Base-by-base conservation (phyloP, 2,888 invertebrate species). In the Deilephila elpenor region DNA sequence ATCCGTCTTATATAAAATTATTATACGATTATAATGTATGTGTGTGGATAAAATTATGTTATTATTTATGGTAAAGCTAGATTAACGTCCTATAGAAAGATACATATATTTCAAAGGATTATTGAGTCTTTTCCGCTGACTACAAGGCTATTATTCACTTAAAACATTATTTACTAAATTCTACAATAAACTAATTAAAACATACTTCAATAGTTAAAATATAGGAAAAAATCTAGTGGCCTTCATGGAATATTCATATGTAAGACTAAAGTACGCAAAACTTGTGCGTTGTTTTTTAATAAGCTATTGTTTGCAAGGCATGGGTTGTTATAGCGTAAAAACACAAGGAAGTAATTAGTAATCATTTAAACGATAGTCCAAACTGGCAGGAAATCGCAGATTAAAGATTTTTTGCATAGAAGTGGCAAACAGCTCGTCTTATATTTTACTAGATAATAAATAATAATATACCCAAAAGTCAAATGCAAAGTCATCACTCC, bases 291-390 rank as follows among this genome's bases (percentile, higher is more conserved):
- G 83, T 88, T 84, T 83, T 84, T 79, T 84, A 86, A 84, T 84
- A 84, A 85, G 83, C 86, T 81, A 91, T 90, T 91, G 89, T 91
- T 85, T 83, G 77, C 78, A 81, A 74, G 77, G 78, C 78, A 80
- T 82, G 74, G 75, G 82, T 81, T 82, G 84, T 85, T 84, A 84
- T 70, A 77, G 71, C 73, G 77, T 83, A 82, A 83, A 87, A 86
- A 84, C 81, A 81, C 77, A 73, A 82, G 91, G 91, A 90, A 91
- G 84, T 80, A 77, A 80, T 83, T 83, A 78, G 75, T 72, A 59
- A 67, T 74, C 77, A 79, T 79, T 76, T 73, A 59, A 67, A 34
- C 53, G 56, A 73, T 73, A 8, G 64, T 67, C 72, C 64, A 73
- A 56, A 67, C 59, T 34, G 67, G 25, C 37, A 59, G 37, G 37